phyloP scores from a whole-genome alignment of 2,888 invertebrate species.

The Autographa pulchrina region DNA sequence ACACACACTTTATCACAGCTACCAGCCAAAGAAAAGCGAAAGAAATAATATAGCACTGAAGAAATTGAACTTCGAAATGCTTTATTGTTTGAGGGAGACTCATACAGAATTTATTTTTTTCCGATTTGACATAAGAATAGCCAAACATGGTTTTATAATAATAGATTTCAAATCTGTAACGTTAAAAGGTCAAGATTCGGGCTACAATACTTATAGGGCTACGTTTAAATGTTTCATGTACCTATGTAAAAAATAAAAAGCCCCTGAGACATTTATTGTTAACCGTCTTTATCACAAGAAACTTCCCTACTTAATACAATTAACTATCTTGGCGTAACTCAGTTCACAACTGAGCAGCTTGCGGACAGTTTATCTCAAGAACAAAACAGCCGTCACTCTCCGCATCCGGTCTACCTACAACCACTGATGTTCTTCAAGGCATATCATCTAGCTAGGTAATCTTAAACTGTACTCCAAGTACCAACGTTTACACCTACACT shows the following conservation, averaged over 20 bases:
- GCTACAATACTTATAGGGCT: no score
- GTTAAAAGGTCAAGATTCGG: no score
- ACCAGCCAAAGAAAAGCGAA: slow-evolving; percentile 18
- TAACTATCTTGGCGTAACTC: neutral
- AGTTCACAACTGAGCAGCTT: neutral
- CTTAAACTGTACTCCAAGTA: neutral
- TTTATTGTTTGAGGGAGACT: neutral
- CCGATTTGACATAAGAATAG: neutral
- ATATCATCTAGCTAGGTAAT: slow-evolving; percentile 1
- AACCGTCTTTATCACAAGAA: no score
- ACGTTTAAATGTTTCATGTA: no score
- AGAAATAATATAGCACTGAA: slow-evolving; percentile 7
- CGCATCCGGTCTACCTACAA: slow-evolving; percentile 4
- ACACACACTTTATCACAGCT: slow-evolving; percentile 26
- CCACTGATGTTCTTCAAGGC: slow-evolving; percentile 4
- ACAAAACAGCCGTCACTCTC: slow-evolving; percentile 1
- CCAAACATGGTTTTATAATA: neutral
- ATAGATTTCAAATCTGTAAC: no score
- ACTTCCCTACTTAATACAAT: neutral
- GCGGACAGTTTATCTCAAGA: neutral
- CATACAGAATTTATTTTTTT: neutral
- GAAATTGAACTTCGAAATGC: neutral
- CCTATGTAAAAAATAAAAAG: no score
- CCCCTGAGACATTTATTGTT: no score
- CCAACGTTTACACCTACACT: slow-evolving; percentile 1